Percentiles rank a stretch among this genome's conserved stretches.
Evolutionary conservation across 2,113 vertebrate species (phyloP).

Genomic region (Mormyrus iriodes): DNA sequence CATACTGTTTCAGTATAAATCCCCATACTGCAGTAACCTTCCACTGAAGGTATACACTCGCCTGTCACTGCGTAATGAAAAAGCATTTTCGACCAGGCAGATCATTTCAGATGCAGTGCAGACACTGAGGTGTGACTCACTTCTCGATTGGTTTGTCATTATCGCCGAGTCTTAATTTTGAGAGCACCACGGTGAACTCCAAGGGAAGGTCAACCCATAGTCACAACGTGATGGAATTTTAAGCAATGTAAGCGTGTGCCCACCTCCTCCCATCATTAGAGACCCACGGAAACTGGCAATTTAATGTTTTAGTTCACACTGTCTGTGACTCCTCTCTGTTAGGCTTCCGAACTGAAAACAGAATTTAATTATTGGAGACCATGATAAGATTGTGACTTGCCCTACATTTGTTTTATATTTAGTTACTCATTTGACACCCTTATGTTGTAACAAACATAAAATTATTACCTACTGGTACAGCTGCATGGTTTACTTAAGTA

Average conservation of each 20-base stretch:
- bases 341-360: background rate
- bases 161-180: background rate
- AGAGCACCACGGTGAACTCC: background rate
- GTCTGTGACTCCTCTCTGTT: background rate
- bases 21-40: background rate
- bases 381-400: background rate
- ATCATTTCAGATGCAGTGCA: background rate
- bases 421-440: background rate
- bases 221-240: conserved; percentile 9
- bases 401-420: background rate
- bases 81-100: background rate
- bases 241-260: background rate
- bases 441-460: background rate
- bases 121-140: background rate
- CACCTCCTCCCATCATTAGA: background rate
- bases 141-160: background rate
- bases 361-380: conserved; percentile 7
- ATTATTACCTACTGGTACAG: background rate
- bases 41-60: background rate
- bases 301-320: conserved; percentile 11
- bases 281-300: background rate
- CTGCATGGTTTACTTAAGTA: background rate
- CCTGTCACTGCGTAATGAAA: background rate
- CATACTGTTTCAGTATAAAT: background rate
- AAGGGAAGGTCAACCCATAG: background rate